phyloP scores from a whole-genome alignment of 2,888 invertebrate species.

The Petrolisthes manimaculis region DNA sequence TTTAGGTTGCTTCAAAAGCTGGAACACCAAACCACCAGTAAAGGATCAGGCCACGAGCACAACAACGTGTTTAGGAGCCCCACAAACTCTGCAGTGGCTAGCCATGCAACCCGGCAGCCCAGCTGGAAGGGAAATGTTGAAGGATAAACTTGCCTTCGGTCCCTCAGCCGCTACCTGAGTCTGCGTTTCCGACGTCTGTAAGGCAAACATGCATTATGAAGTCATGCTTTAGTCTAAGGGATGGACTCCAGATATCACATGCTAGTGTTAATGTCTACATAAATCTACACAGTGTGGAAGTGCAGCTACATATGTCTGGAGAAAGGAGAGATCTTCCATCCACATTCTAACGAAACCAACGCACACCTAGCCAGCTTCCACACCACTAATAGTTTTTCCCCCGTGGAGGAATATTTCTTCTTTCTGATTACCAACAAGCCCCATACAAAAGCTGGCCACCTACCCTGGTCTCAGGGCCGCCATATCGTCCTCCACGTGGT shows the following conservation, averaged over 20 bases:
- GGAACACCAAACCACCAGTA: slow-evolving; percentile 30
- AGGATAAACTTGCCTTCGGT: slow-evolving; percentile 64
- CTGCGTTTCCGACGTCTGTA: slow-evolving; percentile 64
- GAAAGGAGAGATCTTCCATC: slow-evolving; percentile 56
- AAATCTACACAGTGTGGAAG: slow-evolving; percentile 59
- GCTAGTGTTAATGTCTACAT: slow-evolving; percentile 62
- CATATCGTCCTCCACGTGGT: slow-evolving; percentile 55
- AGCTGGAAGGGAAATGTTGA: slow-evolving; percentile 61
- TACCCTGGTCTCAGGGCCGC: slow-evolving; percentile 49
- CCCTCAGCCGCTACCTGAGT: slow-evolving; percentile 62
- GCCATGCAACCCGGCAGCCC: slow-evolving; percentile 60
- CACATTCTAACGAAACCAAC: slow-evolving; percentile 39
- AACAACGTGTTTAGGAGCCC: slow-evolving; percentile 19
- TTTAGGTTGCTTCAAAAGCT: slow-evolving; percentile 35
- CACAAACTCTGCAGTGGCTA: slow-evolving; percentile 50
- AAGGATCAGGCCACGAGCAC: neutral
- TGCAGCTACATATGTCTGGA: slow-evolving; percentile 56
- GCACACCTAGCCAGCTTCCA: slow-evolving; percentile 18
- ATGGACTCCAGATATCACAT: slow-evolving; percentile 62
- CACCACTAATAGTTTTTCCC: neutral
- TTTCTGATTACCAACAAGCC: neutral
- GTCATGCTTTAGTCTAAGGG: slow-evolving; percentile 63
- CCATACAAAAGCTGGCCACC: neutral
- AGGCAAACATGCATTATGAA: slow-evolving; percentile 64
- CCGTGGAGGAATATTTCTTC: slow-evolving; percentile 39